Percentiles rank a stretch among this genome's conserved stretches.
phyloP scores from a whole-genome alignment of 2,888 invertebrate genomes.

The Heteropelma amictum region DNA sequence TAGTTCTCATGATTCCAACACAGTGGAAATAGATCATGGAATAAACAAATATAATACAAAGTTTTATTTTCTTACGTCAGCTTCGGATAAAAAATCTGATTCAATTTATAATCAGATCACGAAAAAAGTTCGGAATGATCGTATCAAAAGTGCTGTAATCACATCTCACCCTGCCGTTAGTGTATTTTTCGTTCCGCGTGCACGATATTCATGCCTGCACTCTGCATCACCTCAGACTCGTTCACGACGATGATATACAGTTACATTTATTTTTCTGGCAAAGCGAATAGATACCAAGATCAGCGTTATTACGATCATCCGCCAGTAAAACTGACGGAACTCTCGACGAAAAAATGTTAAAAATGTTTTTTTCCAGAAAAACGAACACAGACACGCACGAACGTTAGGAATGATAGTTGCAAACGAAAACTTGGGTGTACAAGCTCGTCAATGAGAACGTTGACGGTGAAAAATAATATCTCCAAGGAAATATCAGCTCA shows the following conservation, averaged over 20 bases:
- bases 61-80: too few relatives aligned
- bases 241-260: too few relatives aligned
- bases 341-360: neutral
- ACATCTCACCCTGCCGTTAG: too few relatives aligned
- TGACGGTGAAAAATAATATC: constrained; percentile 36
- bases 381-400: neutral
- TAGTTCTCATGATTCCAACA: too few relatives aligned
- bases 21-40: too few relatives aligned
- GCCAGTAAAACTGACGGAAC: constrained; percentile 8
- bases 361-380: neutral
- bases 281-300: constrained; percentile 19
- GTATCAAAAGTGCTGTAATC: neutral
- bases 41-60: too few relatives aligned
- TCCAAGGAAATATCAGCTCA: neutral
- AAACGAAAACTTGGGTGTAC: neutral
- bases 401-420: neutral
- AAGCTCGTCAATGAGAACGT: neutral
- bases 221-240: constrained; percentile 9
- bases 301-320: constrained; percentile 36
- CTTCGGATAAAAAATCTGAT: too few relatives aligned
- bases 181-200: neutral
- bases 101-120: too few relatives aligned
- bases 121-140: too few relatives aligned
- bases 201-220: constrained; percentile 10
- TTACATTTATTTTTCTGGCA: constrained; percentile 12